Evolutionary conservation across 2,113 vertebrate species (phyloP).

Genomic region (Propithecus coquereli): DNA sequence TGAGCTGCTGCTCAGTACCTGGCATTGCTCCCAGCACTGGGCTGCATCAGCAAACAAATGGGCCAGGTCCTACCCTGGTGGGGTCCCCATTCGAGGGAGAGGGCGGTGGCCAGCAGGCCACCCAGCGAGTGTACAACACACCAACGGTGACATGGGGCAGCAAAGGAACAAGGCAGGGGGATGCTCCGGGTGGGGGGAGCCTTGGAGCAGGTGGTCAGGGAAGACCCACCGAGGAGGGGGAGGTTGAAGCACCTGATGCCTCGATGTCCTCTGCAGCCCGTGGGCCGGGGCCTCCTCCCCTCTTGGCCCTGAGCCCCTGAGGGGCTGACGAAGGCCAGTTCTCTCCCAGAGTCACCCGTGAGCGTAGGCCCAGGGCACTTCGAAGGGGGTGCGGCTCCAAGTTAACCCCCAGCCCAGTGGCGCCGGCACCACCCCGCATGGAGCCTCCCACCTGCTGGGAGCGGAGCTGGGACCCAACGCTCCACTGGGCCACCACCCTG

Average conservation of each 20-base stretch:
- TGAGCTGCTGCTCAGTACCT: neutral
- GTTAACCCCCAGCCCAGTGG: neutral
- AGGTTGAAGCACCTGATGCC: neutral
- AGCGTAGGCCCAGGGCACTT: neutral
- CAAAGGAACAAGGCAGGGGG: too few species aligned
- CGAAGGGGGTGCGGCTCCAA: neutral
- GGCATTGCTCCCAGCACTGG: neutral
- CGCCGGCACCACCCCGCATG: neutral
- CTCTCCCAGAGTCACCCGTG: neutral
- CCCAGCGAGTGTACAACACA: too few species aligned
- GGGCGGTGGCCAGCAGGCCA: too few species aligned
- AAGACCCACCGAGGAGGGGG: too few species aligned
- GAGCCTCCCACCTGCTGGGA: neutral
- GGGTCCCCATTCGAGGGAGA: neutral
- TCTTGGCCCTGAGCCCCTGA: neutral
- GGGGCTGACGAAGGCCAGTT: accelerated
- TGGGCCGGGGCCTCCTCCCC: accelerated
- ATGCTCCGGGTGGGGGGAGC: too few species aligned
- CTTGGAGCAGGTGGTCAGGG: neutral
- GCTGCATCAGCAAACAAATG: accelerated
- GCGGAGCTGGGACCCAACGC: neutral
- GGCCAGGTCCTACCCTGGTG: neutral
- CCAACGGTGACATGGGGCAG: too few species aligned
- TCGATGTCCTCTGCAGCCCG: too few species aligned
- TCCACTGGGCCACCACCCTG: neutral